These are phyloP conservation scores for Centropristis striata DNA, from an alignment of 2,113 vertebrate genomes.

Conservation along the genomic window DNA sequence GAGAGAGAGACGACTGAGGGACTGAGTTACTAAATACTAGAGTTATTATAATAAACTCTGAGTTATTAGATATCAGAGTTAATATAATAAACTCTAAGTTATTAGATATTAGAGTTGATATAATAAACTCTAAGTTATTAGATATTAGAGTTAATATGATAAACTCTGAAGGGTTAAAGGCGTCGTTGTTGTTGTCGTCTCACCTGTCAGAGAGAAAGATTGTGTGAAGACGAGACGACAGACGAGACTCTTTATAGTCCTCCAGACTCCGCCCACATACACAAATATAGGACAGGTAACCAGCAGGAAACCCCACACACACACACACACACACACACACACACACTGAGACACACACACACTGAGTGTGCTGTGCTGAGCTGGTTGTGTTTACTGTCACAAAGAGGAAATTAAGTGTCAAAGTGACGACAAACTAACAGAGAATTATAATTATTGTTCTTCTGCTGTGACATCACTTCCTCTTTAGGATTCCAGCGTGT, in stretches of 20 bases:
- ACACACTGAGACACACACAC: conserved; percentile 36
- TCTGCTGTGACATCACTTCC: conserved; percentile 32
- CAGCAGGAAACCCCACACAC: conserved; percentile 64
- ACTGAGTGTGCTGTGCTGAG: conserved; percentile 44
- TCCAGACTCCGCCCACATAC: conserved; percentile 61
- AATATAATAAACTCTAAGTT: neutral
- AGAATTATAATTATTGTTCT: conserved; percentile 14
- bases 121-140: neutral
- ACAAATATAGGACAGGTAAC: conserved; percentile 71
- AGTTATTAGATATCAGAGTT: no score
- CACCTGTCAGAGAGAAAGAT: conserved; percentile 67
- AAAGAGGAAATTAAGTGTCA: conserved; percentile 70
- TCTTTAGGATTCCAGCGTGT: neutral
- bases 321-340: conserved; percentile 18
- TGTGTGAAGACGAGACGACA: conserved; percentile 29
- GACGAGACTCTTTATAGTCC: conserved; percentile 57
- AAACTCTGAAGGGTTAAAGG: no score
- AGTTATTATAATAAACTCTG: neutral
- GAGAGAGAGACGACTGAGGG: conserved; percentile 8
- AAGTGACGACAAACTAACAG: neutral
- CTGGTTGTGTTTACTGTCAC: conserved; percentile 62
- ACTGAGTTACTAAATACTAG: no score
- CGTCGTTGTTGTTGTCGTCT: neutral
- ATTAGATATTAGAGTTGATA: neutral
- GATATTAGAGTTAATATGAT: neutral